These are phyloP conservation scores for Nasonia longicornis DNA, from an alignment of 1,140 invertebrate genomes.

Conservation along the genomic window DNA sequence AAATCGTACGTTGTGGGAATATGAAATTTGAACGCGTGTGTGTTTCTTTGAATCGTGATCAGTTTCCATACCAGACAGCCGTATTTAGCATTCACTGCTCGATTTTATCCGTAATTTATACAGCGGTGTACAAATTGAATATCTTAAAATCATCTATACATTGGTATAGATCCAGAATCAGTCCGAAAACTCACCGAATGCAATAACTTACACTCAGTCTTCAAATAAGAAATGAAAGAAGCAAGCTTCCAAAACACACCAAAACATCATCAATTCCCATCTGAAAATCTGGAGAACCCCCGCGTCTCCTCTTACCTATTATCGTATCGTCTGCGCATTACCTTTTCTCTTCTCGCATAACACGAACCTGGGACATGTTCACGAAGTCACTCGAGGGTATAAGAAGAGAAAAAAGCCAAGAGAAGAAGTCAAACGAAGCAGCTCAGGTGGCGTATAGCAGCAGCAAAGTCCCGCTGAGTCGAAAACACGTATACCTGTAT, in stretches of 20 bases:
- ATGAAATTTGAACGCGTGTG: not conserved
- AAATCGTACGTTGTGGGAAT: not conserved
- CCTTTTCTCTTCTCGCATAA: conserved; percentile 6
- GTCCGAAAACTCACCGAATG: not conserved
- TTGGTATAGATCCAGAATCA: not conserved
- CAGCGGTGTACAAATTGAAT: too few relatives aligned
- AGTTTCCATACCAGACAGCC: too few relatives aligned
- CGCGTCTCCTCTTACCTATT: conserved; percentile 11
- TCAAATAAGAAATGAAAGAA: conserved; percentile 11
- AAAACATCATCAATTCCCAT: not conserved
- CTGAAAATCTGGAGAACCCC: conserved; percentile 5
- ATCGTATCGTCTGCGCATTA: conserved; percentile 29
- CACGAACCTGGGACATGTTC: not conserved
- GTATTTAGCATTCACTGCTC: not conserved
- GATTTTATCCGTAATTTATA: too few relatives aligned
- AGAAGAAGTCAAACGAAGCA: conserved; percentile 2
- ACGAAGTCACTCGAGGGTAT: not conserved
- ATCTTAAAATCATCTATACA: too few relatives aligned
- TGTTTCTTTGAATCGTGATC: too few relatives aligned
- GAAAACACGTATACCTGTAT: not conserved
- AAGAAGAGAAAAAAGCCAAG: conserved; percentile 5
- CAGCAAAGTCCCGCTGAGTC: conserved; percentile 35
- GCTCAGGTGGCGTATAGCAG: conserved; percentile 11
- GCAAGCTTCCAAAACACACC: conserved; percentile 4
- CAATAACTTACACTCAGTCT: not conserved